Evolutionary conservation across 2,888 invertebrate species (phyloP).

Genomic region (Trichacis sp.): DNA sequence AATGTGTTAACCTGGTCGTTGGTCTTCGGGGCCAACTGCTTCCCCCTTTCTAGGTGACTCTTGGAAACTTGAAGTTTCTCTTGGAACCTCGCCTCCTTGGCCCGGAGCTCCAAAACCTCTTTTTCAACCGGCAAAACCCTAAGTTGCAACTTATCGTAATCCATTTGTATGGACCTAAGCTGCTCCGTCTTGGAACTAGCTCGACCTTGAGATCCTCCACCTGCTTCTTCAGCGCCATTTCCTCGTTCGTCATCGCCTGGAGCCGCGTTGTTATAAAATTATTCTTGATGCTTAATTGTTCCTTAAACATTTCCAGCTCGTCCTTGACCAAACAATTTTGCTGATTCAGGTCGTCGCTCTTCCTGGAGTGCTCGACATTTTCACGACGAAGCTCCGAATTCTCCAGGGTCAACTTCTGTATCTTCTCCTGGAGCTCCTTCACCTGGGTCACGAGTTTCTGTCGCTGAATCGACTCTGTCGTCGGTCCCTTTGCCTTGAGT

Average conservation of each 20-base stretch:
- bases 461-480: constrained; percentile 43
- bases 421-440: constrained; percentile 61
- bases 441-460: constrained; percentile 55
- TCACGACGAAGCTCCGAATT: constrained; percentile 56
- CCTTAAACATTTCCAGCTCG: constrained; percentile 61
- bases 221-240: constrained; percentile 58
- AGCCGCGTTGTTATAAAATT: constrained; percentile 61
- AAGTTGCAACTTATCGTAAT: constrained; percentile 59
- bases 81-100: constrained; percentile 52
- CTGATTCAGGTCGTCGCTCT: constrained; percentile 58
- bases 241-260: constrained; percentile 58
- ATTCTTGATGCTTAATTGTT: constrained; percentile 62
- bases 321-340: constrained; percentile 57
- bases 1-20: constrained; percentile 55
- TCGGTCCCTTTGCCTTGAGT: constrained; percentile 45
- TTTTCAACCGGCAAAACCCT: constrained; percentile 59
- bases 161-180: constrained; percentile 52
- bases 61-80: constrained; percentile 58
- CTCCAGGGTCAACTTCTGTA: constrained; percentile 57
- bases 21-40: constrained; percentile 60
- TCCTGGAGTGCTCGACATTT: constrained; percentile 54
- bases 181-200: constrained; percentile 63
- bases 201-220: constrained; percentile 61
- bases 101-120: constrained; percentile 59
- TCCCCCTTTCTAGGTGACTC: constrained; percentile 62